Base-by-base conservation (phyloP, 2,888 invertebrate species). In the Adelphocoris suturalis region DNA sequence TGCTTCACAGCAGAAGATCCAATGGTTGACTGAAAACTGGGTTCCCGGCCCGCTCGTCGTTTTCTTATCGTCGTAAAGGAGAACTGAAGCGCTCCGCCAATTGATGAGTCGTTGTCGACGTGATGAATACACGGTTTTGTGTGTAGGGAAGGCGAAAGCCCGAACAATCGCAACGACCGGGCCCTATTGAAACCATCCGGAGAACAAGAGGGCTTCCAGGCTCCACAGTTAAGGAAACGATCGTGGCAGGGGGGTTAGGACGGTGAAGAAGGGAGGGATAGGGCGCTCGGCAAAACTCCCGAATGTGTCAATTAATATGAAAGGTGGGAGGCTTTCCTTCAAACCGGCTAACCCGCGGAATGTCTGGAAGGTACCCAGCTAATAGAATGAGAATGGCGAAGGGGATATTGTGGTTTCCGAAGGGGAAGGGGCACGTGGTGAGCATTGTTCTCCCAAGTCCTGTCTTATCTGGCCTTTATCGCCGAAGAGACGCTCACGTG, bases 301-400 rank as follows among this genome's bases (percentile, higher is more conserved):
- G 82, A 82, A 82, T 82, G 82, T 82, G 82, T 82, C 82, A 82
- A 82, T 82, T 82, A 82, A 82, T 82, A 82, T 82, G 82, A 82
- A 82, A 82, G 68, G 68, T 68, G 68, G 68, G 68, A 68, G 68
- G 68, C 23, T 68, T 68, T 68, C 68, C 68, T 68, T 68, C 23
- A 27, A 68, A 68, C 19, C 68, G 23, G 23, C 68, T 68, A 68
- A 68, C 68, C 68, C 68, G 57, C 68, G 68, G n/a, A 68, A 23
- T 23, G 23, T 46, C 78, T 78, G 78, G 37, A 78, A 78, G 78
- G 78, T 78, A 37, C 37, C 37, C 37, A 37, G 37, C 37, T 37
- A 78, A 78, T 78, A n/a, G 78, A 78, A 78, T 46, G 37, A 47
- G 78, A 78, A 37, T 46, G n/a, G 46, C 13, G 78, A 47, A 46